A percentile compares a stretch with the other conserved stretches of the same genome.
Evolutionary conservation across 2,888 invertebrate species (phyloP).

Genomic region (Ditula angustiorana): DNA sequence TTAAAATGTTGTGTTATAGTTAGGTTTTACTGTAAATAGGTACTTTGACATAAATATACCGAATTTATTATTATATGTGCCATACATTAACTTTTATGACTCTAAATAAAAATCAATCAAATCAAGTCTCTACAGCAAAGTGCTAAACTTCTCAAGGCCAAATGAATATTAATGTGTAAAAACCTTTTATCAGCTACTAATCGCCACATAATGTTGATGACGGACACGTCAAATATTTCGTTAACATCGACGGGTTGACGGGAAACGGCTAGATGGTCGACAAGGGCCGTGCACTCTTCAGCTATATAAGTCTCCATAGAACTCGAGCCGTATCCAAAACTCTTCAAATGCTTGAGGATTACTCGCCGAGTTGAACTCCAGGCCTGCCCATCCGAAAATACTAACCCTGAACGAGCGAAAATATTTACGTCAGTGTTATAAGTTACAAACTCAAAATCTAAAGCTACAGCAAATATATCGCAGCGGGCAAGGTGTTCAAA

Average conservation of each 20-base stretch:
- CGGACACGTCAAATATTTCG: conserved; percentile 86
- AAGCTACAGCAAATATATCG: too few relatives aligned
- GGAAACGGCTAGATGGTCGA: conserved; percentile 69
- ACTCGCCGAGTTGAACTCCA: conserved; percentile 89
- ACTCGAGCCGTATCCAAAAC: conserved; percentile 87
- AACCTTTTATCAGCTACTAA: conserved; percentile 88
- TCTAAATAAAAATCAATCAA: too few relatives aligned
- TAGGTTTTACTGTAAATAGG: too few relatives aligned
- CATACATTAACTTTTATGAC: too few relatives aligned
- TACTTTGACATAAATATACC: too few relatives aligned
- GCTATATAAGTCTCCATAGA: conserved; percentile 86
- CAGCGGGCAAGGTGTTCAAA: too few relatives aligned
- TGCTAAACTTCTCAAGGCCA: background rate
- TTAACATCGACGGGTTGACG: conserved; percentile 79
- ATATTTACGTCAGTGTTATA: too few relatives aligned
- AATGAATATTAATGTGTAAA: background rate
- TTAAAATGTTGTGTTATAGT: too few relatives aligned
- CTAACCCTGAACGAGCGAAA: conserved; percentile 81
- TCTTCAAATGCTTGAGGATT: conserved; percentile 87
- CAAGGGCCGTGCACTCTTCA: conserved; percentile 86
- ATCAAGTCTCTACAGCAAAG: background rate
- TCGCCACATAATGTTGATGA: conserved; percentile 89
- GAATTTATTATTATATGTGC: too few relatives aligned
- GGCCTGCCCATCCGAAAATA: conserved; percentile 88
- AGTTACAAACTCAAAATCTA: too few relatives aligned